Evolutionary conservation across 2,888 invertebrate genomes (phyloP).

Genomic region (Drosophila ustulata): DNA sequence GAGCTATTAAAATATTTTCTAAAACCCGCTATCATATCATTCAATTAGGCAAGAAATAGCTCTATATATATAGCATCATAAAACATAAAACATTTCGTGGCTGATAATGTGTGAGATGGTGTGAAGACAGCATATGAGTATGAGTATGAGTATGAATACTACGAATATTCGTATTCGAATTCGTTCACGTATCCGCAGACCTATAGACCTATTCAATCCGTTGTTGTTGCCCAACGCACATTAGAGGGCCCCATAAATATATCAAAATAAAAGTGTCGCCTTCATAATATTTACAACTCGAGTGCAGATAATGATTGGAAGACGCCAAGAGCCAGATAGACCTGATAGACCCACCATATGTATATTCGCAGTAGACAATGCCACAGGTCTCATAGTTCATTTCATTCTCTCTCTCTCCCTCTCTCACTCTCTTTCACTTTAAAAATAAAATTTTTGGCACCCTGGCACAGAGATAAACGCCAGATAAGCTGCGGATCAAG

Average conservation of each 20-base stretch:
- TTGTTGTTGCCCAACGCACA: conserved; percentile 62
- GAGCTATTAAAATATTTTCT: conserved; percentile 78
- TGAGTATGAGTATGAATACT: conserved; percentile 33
- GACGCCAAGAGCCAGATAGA: conserved; percentile 56
- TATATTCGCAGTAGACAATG: conserved; percentile 55
- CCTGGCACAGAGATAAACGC: conserved; percentile 63
- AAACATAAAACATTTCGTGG: conserved; percentile 66
- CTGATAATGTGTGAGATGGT: conserved; percentile 52
- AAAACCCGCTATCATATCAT: conserved; percentile 75
- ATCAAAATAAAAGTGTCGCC: conserved; percentile 80
- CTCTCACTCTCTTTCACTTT: neutral
- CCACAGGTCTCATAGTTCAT: conserved; percentile 12
- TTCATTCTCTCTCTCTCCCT: neutral
- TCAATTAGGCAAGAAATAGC: conserved; percentile 77
- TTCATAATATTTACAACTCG: conserved; percentile 63
- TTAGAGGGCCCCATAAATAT: conserved; percentile 69
- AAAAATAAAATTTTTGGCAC: conserved; percentile 45
- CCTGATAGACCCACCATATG: conserved; percentile 25
- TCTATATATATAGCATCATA: conserved; percentile 72
- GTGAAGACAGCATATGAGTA: conserved; percentile 28
- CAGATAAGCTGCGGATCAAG: conserved; percentile 67
- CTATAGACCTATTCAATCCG: conserved; percentile 48
- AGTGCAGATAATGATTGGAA: conserved; percentile 65
- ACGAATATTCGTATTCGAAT: conserved; percentile 1
- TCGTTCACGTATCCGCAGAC: conserved; percentile 2